Base-by-base conservation (phyloP, 2,888 invertebrate species). In the Sminthurinus aureus region DNA sequence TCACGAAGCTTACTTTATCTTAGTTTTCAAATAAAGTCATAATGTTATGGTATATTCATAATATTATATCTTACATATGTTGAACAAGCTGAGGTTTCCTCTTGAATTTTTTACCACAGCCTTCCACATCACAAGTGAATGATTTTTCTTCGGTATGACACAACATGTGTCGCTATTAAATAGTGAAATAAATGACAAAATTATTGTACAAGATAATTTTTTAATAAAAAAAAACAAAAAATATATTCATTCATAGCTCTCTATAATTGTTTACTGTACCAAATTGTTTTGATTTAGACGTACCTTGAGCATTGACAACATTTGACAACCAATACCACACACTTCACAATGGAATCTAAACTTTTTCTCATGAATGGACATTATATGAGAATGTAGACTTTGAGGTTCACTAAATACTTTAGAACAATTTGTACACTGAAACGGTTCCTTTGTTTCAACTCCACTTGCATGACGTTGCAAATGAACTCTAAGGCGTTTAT, bases 1-100 rank as follows among this genome's bases (percentile, higher is more conserved):
- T n/a, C n/a, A n/a, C n/a, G n/a, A n/a, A n/a, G n/a, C n/a, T n/a
- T n/a, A n/a, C n/a, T n/a, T n/a, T n/a, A n/a, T n/a, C n/a, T n/a
- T n/a, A n/a, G n/a, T n/a, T n/a, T n/a, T n/a, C n/a, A n/a, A n/a
- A n/a, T n/a, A n/a, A n/a, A n/a, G n/a, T n/a, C 52, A 52, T 8
- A 52, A 52, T 13, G 13, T 13, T 52, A 52, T 52, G 13, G 13
- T 52, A n/a, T n/a, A n/a, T 52, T 52, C 52, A 11, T 52, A 52
- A 52, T 52, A 11, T 20, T 13, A 22, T 71, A 71, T 22, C 20
- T 22, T 71, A 71, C 71, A 71, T 71, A 24, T 71, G 71, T 22
- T 71, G 71, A 71, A 71, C 24, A 71, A 71, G 71, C 24, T 71
- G 71, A 22, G 71, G 71, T 22, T 71, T 71, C 24, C 71, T 71